Evolutionary conservation across 2,888 invertebrate genomes (phyloP), one percentile per base, ranked within the genome.

Genomic region (Euplexia lucipara): DNA sequence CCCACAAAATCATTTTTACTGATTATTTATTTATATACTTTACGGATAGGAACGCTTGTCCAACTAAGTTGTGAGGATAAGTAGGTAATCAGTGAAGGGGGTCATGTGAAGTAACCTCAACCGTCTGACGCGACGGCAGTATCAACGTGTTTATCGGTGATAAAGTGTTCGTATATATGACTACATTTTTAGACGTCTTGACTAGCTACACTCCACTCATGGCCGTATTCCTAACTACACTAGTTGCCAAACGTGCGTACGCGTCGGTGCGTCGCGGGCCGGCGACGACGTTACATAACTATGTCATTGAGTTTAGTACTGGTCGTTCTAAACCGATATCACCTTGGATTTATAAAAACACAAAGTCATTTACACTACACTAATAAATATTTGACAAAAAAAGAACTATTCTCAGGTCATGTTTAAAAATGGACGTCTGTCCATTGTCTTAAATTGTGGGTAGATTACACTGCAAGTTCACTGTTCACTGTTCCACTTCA

Each of bases 221-320:
- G 73, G 73, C 74, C 79, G 77, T 81, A 84, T 83, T 85, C 79
- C 67, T 84, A 78, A 79, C 75, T 59, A 74, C 64, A 80, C 81
- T 79, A 79, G 83, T 73, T 81, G 85, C 81, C 86, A 87, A 88
- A 83, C 85, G 79, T 88, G 90, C 88, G 90, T 86, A 85, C 86
- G 88, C 87, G 88, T 69, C 70, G 77, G 65, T 78, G 56, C 75
- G 71, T 75, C 74, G 79, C 73, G 60, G 61, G 64, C 60, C 62
- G 61, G 67, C 71, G 78, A 77, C 79, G 76, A 72, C 76, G 80
- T 91, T 90, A 87, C 88, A 86, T 86, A 90, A 91, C 66, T 73
- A 68, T 84, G 86, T 81, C 87, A 87, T 86, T 88, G 86, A 86
- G 80, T 81, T 58, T 70, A 56, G 61, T 60, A 69, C 82, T 80